Evolutionary conservation across 1,140 invertebrate genomes (phyloP).

Genomic region (Drosophila sp.): DNA sequence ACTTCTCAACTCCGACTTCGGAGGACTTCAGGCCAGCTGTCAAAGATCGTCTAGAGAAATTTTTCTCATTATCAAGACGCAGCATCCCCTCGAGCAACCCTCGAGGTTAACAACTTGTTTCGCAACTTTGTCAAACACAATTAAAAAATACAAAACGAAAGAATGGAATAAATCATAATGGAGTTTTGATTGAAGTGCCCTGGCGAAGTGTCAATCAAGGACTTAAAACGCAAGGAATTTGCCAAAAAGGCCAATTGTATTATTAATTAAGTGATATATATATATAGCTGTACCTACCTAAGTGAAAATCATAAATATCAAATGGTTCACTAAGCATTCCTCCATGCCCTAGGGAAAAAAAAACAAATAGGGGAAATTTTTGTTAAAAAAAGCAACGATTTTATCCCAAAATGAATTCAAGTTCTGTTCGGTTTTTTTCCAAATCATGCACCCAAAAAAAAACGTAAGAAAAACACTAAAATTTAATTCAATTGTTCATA

Average conservation of each 20-base stretch:
- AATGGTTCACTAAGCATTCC: slow-evolving; percentile 62
- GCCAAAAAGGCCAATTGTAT: slow-evolving; percentile 40
- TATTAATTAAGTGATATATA: slow-evolving; percentile 52
- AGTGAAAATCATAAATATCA: slow-evolving; percentile 46
- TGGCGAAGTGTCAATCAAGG: slow-evolving; percentile 69
- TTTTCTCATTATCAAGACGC: slow-evolving; percentile 40
- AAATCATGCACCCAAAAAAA: slow-evolving; percentile 51
- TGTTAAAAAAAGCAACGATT: slow-evolving; percentile 51
- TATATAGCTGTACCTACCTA: background rate
- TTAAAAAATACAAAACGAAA: slow-evolving; percentile 53
- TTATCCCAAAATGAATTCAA: slow-evolving; percentile 60
- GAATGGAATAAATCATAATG: slow-evolving; percentile 40
- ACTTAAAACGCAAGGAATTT: slow-evolving; percentile 42
- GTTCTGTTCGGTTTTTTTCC: slow-evolving; percentile 47
- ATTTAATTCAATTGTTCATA: slow-evolving; percentile 37
- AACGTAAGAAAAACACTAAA: slow-evolving; percentile 18
- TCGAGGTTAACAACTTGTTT: slow-evolving; percentile 70
- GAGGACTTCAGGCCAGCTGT: slow-evolving; percentile 43
- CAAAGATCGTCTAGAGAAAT: slow-evolving; percentile 17
- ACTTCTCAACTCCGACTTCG: slow-evolving; percentile 12
- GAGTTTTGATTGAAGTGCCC: slow-evolving; percentile 72
- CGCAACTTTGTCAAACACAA: slow-evolving; percentile 75
- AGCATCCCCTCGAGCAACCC: slow-evolving; percentile 41
- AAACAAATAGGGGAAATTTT: slow-evolving; percentile 40
- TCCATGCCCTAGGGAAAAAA: slow-evolving; percentile 19